Percentiles rank a stretch among this genome's conserved stretches.
Evolutionary conservation across 2,888 invertebrate species (phyloP).

Genomic region (Spialia ferax): DNA sequence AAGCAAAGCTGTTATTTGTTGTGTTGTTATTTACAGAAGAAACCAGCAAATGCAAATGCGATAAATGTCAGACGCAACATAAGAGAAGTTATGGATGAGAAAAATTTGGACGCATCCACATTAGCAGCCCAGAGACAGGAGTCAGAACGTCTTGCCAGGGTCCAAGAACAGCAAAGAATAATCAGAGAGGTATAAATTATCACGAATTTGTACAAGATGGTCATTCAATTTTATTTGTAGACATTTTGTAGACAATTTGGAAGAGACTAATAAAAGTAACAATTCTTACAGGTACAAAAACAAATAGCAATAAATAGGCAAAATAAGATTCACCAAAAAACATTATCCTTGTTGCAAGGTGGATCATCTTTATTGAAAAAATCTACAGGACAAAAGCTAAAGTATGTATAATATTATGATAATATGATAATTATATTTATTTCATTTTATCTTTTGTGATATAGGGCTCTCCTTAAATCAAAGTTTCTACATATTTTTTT

Average conservation of each 20-base stretch:
- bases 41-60: conserved; percentile 69
- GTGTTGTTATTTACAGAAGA: conserved; percentile 72
- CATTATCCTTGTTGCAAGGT: conserved; percentile 91
- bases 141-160: conserved; percentile 93
- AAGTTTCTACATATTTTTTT: no score
- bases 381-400: conserved; percentile 74
- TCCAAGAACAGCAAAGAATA: conserved; percentile 94
- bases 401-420: no score
- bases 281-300: conserved; percentile 87
- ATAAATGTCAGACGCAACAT: conserved; percentile 94
- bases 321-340: conserved; percentile 90
- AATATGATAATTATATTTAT: no score
- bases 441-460: not conserved
- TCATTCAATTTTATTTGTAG: not conserved
- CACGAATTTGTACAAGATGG: no score
- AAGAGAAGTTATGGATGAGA: conserved; percentile 97
- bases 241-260: not conserved
- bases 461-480: no score
- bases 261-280: not conserved
- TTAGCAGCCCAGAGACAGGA: conserved; percentile 97
- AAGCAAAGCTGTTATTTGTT: no score
- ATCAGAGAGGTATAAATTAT: conserved; percentile 89
- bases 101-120: conserved; percentile 96
- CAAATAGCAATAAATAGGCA: conserved; percentile 92
- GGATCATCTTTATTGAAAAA: conserved; percentile 86